A percentile compares a stretch with the other conserved stretches of the same genome.
Conservation (phyloP, 2,888 invertebrate species). For the Lymantria monacha region DNA sequence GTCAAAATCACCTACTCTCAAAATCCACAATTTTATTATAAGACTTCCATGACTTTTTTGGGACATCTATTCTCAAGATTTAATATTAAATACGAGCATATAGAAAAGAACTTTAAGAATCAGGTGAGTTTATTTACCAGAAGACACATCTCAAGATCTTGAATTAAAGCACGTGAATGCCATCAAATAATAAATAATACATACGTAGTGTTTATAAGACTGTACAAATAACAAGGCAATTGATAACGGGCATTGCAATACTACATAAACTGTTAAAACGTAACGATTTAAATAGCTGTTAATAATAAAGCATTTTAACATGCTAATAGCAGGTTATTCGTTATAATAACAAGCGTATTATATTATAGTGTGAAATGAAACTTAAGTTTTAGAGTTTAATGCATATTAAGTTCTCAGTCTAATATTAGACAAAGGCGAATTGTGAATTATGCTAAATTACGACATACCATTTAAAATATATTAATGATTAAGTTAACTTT, state of each 20-base stretch:
- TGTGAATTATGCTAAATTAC: no score
- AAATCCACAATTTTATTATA: no score
- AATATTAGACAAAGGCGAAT: no score
- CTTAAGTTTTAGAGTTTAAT: not conserved
- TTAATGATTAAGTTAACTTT: no score
- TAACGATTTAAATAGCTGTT: not conserved
- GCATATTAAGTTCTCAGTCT: no score
- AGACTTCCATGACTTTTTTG: no score
- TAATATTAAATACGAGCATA: no score
- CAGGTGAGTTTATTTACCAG: constrained; percentile 5
- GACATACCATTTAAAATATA: no score
- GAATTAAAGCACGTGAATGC: constrained; percentile 37
- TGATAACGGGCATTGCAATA: not conserved
- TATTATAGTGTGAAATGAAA: not conserved
- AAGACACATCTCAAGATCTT: constrained; percentile 21
- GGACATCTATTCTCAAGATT: no score
- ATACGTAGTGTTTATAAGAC: constrained; percentile 17
- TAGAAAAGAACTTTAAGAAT: no score
- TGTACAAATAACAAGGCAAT: constrained; percentile 9
- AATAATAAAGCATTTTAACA: not conserved
- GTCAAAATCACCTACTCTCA: no score
- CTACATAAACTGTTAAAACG: not conserved
- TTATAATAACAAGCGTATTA: not conserved
- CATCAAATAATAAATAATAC: constrained; percentile 21
- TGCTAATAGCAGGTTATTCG: not conserved